Conservation (phyloP, 2,113 vertebrate genomes). For the Elephantulus edwardii region DNA sequence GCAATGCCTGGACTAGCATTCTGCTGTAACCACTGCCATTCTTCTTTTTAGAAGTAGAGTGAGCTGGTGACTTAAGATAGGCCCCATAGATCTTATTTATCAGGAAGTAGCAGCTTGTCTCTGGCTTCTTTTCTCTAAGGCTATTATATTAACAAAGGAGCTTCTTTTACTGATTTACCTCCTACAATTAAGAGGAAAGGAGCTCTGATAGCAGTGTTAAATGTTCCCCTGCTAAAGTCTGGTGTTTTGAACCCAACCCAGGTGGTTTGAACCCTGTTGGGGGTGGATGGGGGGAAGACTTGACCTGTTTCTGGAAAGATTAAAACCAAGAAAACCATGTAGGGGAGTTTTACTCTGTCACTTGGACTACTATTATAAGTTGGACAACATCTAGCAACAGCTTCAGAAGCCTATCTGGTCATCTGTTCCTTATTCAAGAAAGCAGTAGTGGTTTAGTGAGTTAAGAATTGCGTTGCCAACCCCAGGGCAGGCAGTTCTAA, state of each 20-base stretch:
- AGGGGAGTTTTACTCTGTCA: no score
- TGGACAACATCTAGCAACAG: no score
- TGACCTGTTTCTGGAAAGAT: background rate
- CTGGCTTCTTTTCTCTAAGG: background rate
- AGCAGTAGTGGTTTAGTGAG: background rate
- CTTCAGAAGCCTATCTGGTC: background rate
- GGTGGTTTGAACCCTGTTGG: background rate
- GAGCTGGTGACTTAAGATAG: background rate
- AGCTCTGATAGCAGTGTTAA: background rate
- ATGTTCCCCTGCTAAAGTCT: background rate
- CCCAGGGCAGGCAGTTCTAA: no score
- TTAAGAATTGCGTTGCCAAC: no score
- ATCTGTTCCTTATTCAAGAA: background rate
- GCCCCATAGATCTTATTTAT: background rate
- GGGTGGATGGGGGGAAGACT: no score
- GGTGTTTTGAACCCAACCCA: background rate
- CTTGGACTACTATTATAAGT: no score
- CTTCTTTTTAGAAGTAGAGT: background rate
- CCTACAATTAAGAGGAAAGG: background rate
- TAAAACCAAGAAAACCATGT: background rate
- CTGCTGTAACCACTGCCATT: background rate
- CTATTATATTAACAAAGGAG: background rate
- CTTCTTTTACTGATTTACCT: background rate
- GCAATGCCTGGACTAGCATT: background rate
- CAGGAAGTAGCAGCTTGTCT: background rate